Conservation (phyloP, 2,888 invertebrate genomes). For the Philereme vetulata region DNA sequence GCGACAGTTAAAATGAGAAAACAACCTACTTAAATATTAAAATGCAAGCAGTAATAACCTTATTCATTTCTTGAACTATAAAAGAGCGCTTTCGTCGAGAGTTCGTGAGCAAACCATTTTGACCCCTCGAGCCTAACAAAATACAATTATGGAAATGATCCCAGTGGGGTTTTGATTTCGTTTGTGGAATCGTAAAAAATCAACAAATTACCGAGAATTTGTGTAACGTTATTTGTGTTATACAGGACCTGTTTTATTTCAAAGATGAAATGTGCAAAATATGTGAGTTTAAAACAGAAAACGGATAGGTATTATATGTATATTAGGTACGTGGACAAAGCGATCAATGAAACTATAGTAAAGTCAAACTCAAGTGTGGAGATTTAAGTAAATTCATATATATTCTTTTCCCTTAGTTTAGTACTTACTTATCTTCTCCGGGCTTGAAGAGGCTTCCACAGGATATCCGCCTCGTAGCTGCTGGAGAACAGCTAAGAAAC, state of each 20-base stretch:
- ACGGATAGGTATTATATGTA: too few species aligned
- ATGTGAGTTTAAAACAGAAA: too few species aligned
- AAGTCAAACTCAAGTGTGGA: too few species aligned
- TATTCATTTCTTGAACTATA: constrained; percentile 27
- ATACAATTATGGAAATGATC: constrained; percentile 26
- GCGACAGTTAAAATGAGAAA: constrained; percentile 16
- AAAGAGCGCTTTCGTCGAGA: constrained; percentile 23
- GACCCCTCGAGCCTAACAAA: constrained; percentile 19
- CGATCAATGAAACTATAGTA: too few species aligned
- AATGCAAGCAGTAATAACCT: constrained; percentile 31
- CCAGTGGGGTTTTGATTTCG: constrained; percentile 7
- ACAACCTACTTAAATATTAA: constrained; percentile 17
- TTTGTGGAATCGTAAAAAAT: constrained; percentile 3
- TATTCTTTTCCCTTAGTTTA: background rate
- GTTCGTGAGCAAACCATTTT: constrained; percentile 16
- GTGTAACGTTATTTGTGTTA: too few species aligned
- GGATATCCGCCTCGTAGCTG: constrained; percentile 94
- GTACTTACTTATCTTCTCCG: constrained; percentile 85
- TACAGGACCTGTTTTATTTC: too few species aligned
- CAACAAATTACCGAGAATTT: background rate
- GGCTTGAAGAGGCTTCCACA: constrained; percentile 94
- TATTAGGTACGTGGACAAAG: too few species aligned
- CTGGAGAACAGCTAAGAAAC: constrained; percentile 90
- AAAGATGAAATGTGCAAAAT: too few species aligned
- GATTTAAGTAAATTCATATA: too few species aligned